Evolutionary conservation across 1,140 invertebrate species (phyloP), one percentile per base, ranked within the genome.

Genomic region (Aphaenogaster ashmeadi): DNA sequence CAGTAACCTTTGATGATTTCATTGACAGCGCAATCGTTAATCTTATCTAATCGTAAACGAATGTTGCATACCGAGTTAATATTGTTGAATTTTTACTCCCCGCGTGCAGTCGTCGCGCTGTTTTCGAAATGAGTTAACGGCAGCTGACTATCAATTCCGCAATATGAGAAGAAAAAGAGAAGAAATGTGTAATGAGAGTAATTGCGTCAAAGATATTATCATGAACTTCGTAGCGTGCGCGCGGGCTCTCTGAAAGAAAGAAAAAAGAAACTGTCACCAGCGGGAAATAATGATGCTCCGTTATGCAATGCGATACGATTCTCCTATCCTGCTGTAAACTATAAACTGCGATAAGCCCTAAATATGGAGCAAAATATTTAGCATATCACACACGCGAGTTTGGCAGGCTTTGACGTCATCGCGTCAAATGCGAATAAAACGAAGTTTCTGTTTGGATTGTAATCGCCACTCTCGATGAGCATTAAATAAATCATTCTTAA

Each of bases 41-140:
- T 80, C 33, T 80, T 80, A 80, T 79, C 77, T 79, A 79, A 79
- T 80, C 47, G 13, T 27, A 52, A 79, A 52, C n/a, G 38, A 38
- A 66, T 78, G 15, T 44, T 2, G 33, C 7, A 38, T 41, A 41
- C 27, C 6, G 8, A 54, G 38, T 0, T 66, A 66, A 47, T 66
- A 50, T 41, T 52, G n/a, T 44, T 13, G 15, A n/a, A 80, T 52
- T 52, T 80, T 52, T 47, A 67, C 5, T 13, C 8, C 13, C 0
- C n/a, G 18, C 18, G 11, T 6, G 38, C 13, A 52, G 13, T 50
- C 3, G 11, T 13, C 18, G 33, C 15, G 3, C 5, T 74, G 27
- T 74, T 79, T 58, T 47, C 11, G 7, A 41, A 27, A 54, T 6
- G 47, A 50, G 7, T 33, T 50, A 83, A 74, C 13, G 9, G 15